Conservation (phyloP, 1,140 invertebrate species). For the Andrena cerasifolii region DNA sequence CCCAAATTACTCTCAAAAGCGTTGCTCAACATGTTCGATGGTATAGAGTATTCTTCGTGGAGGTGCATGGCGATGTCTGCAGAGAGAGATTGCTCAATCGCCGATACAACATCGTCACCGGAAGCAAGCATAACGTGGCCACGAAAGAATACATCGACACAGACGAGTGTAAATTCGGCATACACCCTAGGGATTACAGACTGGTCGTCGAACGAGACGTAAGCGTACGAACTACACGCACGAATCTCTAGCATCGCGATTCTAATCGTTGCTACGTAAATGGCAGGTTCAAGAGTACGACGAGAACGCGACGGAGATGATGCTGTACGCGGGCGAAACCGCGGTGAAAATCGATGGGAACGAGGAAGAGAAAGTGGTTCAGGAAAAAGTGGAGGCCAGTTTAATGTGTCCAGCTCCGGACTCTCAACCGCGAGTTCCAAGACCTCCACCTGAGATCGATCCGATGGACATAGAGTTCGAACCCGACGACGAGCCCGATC, state of each 20-base stretch:
- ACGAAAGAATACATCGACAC: not conserved
- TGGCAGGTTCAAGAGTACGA: slow-evolving; percentile 61
- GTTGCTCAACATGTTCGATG: too few relatives aligned
- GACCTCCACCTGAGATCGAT: slow-evolving; percentile 46
- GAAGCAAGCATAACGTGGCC: slow-evolving; percentile 48
- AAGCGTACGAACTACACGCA: not conserved
- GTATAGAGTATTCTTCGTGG: slow-evolving; percentile 65
- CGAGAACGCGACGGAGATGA: slow-evolving; percentile 61
- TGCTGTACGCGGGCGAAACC: slow-evolving; percentile 67
- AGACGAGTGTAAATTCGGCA: slow-evolving; percentile 26
- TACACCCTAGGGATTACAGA: slow-evolving; percentile 56
- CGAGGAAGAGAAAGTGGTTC: slow-evolving; percentile 55
- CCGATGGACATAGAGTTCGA: slow-evolving; percentile 71
- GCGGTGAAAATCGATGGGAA: slow-evolving; percentile 66
- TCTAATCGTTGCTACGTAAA: not conserved
- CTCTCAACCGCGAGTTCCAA: slow-evolving; percentile 52
- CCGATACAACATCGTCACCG: slow-evolving; percentile 44
- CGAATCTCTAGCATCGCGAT: not conserved
- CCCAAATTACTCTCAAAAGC: not conserved
- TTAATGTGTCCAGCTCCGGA: slow-evolving; percentile 63
- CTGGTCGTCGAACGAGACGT: slow-evolving; percentile 61
- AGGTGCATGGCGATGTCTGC: slow-evolving; percentile 47
- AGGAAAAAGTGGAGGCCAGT: slow-evolving; percentile 67
- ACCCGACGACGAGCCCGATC: slow-evolving; percentile 68
- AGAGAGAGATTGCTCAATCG: slow-evolving; percentile 55